These are phyloP conservation scores for Poecilia picta DNA, from an alignment of 2,797 vertebrate species.

Conservation along the genomic window DNA sequence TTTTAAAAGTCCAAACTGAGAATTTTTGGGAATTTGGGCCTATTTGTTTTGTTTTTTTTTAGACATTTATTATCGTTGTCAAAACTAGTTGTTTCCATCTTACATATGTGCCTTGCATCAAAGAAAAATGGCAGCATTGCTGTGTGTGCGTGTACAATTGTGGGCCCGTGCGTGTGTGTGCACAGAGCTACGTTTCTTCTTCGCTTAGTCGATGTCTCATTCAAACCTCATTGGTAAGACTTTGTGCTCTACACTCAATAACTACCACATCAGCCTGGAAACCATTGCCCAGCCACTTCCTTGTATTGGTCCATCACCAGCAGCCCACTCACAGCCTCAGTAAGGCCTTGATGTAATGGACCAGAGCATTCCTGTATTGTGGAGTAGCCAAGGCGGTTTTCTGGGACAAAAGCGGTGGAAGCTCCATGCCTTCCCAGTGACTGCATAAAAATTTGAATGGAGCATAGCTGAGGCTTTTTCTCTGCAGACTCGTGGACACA, in stretches of 20 bases:
- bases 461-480: constrained; percentile 37
- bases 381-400: constrained; percentile 56
- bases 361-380: constrained; percentile 28
- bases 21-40: constrained; percentile 40
- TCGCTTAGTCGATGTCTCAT: constrained; percentile 65
- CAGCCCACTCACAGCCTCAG: constrained; percentile 53
- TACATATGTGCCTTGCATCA: constrained; percentile 37
- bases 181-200: constrained; percentile 45
- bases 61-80: constrained; percentile 37
- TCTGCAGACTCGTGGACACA: constrained; percentile 11
- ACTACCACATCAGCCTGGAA: constrained; percentile 58
- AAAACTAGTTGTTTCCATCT: constrained; percentile 31
- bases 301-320: constrained; percentile 43
- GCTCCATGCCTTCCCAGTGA: constrained; percentile 25
- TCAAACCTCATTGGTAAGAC: constrained; percentile 35
- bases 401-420: constrained; percentile 59
- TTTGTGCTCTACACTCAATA: constrained; percentile 30
- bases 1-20: constrained; percentile 30
- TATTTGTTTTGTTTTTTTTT: constrained; percentile 21
- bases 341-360: constrained; percentile 48
- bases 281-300: constrained; percentile 59
- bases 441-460: constrained; percentile 46
- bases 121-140: constrained; percentile 31
- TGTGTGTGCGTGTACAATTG: constrained; percentile 6
- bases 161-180: constrained; percentile 20